Evolutionary conservation across 2,797 vertebrate species (phyloP).

Genomic region (Scomberomorus guttatus): DNA sequence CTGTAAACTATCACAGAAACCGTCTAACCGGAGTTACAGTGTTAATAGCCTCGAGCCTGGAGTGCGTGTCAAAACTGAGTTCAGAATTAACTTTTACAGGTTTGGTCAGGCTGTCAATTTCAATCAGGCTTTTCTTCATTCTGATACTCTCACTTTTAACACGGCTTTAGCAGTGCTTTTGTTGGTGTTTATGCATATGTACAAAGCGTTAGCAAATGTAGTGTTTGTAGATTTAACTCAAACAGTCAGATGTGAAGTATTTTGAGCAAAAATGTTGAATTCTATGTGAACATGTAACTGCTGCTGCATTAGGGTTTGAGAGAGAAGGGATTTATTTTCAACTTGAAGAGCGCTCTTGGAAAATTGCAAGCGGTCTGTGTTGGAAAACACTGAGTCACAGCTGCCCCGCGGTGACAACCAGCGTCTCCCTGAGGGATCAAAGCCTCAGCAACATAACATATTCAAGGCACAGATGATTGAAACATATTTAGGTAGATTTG

Average conservation of each 20-base stretch:
- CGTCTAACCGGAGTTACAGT: not conserved
- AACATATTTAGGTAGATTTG: constrained; percentile 42
- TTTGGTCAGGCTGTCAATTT: constrained; percentile 38
- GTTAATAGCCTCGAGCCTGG: constrained; percentile 28
- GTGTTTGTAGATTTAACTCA: not conserved
- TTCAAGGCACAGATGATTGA: constrained; percentile 44
- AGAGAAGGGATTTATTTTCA: constrained; percentile 46
- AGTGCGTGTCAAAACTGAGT: constrained; percentile 47
- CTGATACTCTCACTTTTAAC: constrained; percentile 28
- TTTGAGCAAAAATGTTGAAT: not conserved
- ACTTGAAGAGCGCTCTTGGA: constrained; percentile 40
- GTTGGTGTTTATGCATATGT: not conserved
- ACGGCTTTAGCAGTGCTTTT: not conserved
- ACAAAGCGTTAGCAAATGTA: not conserved
- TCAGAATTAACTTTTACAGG: constrained; percentile 26
- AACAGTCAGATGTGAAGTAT: constrained; percentile 3
- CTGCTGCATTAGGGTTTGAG: constrained; percentile 12
- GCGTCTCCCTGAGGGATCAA: constrained; percentile 50
- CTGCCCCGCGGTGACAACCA: constrained; percentile 67
- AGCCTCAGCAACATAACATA: constrained; percentile 68
- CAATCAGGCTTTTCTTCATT: constrained; percentile 75
- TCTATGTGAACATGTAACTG: not conserved
- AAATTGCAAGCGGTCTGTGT: constrained; percentile 45
- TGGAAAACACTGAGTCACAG: constrained; percentile 72
- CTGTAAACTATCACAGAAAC: constrained; percentile 42